Conservation (phyloP, 1,140 invertebrate species). For the Philotrypesis tridentata region DNA sequence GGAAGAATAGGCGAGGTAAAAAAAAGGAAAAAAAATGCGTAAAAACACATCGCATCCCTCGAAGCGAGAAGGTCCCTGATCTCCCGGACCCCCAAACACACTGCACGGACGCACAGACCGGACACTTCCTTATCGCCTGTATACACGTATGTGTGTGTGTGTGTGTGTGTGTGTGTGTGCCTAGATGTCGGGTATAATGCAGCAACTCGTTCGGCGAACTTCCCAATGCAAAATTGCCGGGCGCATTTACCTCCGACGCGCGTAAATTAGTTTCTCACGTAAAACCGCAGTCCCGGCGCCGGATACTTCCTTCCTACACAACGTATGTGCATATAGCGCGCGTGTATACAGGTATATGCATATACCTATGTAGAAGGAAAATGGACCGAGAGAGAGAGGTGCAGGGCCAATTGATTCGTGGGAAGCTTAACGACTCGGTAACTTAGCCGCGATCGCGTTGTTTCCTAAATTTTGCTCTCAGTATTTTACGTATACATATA, state of each 20-base stretch:
- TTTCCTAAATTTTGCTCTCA: too few relatives aligned
- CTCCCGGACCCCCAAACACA: too few relatives aligned
- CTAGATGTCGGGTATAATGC: too few relatives aligned
- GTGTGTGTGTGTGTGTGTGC: too few relatives aligned
- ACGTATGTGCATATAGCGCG: too few relatives aligned
- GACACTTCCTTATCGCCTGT: not conserved
- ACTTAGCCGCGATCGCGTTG: not conserved
- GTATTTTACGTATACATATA: too few relatives aligned
- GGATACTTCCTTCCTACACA: not conserved
- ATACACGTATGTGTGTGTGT: not conserved
- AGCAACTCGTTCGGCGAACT: not conserved
- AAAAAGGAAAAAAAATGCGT: not conserved
- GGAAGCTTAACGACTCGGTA: not conserved
- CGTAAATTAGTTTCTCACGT: not conserved
- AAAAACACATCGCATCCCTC: not conserved
- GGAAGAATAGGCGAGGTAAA: too few relatives aligned
- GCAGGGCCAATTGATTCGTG: not conserved
- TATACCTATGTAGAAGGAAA: not conserved
- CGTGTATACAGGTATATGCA: not conserved
- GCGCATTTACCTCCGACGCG: not conserved
- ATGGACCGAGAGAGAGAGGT: not conserved
- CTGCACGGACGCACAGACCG: too few relatives aligned
- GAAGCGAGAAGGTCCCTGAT: not conserved
- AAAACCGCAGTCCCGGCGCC: not conserved
- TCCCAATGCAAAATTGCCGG: not conserved